Evolutionary conservation across 53 echinoderm and acorn worm species (phyloP).

Genomic region (Echinometra lucunter): DNA sequence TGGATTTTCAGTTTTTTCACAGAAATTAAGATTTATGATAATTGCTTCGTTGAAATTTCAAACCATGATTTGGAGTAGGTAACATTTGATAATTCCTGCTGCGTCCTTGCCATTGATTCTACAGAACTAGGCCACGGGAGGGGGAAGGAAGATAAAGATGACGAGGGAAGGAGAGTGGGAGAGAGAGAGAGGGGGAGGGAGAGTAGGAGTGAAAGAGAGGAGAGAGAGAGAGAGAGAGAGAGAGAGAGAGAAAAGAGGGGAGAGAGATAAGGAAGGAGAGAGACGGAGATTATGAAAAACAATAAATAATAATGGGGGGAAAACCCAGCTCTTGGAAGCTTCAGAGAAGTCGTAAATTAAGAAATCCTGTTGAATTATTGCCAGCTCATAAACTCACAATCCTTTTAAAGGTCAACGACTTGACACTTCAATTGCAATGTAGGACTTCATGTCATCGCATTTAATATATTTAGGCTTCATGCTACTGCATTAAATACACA

Average conservation of each 20-base stretch:
- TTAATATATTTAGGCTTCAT: not conserved
- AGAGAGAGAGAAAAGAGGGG: not conserved
- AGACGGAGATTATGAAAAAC: not conserved
- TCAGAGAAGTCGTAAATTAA: constrained; percentile 13
- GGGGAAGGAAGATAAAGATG: too few relatives aligned
- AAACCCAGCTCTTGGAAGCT: not conserved
- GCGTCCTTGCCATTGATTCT: not conserved
- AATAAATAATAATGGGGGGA: not conserved
- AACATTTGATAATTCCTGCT: not conserved
- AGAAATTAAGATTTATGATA: not conserved
- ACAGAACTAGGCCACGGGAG: not conserved
- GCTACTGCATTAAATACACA: too few relatives aligned
- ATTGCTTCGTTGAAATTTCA: not conserved
- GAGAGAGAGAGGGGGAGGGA: not conserved
- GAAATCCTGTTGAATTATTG: not conserved
- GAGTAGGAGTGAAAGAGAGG: not conserved
- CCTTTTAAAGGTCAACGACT: constrained; percentile 15
- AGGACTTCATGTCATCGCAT: not conserved
- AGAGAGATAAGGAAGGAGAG: not conserved
- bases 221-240: not conserved
- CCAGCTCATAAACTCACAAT: not conserved
- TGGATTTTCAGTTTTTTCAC: not conserved
- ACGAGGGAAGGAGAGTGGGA: not conserved
- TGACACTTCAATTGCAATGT: not conserved
- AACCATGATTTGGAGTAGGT: not conserved